These are phyloP conservation scores for Gallirallus australis DNA, from an alignment of 2,797 vertebrate genomes.

Conservation along the genomic window DNA sequence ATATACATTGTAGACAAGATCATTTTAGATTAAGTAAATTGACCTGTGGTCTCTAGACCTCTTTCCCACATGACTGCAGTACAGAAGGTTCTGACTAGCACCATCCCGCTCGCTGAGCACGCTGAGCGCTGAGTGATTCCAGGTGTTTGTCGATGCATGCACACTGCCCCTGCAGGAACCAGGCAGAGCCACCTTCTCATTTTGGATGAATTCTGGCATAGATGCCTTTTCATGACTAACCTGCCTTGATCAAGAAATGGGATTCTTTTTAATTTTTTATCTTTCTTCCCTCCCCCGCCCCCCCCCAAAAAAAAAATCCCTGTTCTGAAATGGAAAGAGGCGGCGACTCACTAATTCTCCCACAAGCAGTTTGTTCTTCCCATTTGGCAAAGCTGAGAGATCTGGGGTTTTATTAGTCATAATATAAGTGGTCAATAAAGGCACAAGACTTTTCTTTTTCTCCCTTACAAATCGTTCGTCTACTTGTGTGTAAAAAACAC, in stretches of 20 bases:
- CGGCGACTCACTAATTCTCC: background rate
- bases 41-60: slow-evolving; percentile 50
- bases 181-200: background rate
- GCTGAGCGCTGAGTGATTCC: background rate
- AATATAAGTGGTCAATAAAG: background rate
- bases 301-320: background rate
- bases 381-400: background rate
- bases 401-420: background rate
- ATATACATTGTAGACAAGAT: background rate
- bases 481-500: background rate
- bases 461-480: background rate
- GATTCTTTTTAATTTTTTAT: background rate
- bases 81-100: slow-evolving; percentile 23
- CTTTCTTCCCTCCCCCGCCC: too few species aligned
- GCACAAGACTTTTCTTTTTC: slow-evolving; percentile 14
- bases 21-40: background rate
- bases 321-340: background rate
- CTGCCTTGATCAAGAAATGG: background rate
- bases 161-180: background rate
- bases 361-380: background rate
- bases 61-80: slow-evolving; percentile 48
- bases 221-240: background rate
- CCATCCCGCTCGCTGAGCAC: background rate
- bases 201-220: background rate
- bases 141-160: background rate